Conservation (phyloP, 2,113 vertebrate genomes). For the Nycticebus coucang region DNA sequence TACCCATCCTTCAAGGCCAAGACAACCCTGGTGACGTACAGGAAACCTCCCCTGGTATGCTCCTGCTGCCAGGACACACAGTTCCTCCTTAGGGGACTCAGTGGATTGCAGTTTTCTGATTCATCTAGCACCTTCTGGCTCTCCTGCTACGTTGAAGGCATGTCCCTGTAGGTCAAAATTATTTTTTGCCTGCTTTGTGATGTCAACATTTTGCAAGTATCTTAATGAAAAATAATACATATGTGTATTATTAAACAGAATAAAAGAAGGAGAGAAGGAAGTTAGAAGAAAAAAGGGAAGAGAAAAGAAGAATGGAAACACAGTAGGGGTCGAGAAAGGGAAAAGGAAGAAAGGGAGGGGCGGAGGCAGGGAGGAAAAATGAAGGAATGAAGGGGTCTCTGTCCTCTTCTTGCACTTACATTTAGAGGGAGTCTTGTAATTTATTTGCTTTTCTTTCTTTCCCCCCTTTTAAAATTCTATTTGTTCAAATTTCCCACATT, state of each 20-base stretch:
- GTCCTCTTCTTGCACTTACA: not conserved
- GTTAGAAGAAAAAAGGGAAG: not conserved
- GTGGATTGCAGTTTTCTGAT: not conserved
- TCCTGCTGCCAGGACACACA: not conserved
- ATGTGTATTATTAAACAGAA: not conserved
- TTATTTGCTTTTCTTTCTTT: slow-evolving; percentile 10
- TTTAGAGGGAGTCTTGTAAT: not conserved
- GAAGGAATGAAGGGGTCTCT: not conserved
- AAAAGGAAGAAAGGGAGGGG: not conserved
- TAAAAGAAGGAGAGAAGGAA: not conserved
- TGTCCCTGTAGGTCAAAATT: not conserved
- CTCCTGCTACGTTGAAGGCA: not conserved
- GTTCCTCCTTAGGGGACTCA: accelerated
- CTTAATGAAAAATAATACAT: not conserved
- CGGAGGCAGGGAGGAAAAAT: not conserved
- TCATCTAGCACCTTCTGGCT: not conserved
- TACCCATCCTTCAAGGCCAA: not conserved
- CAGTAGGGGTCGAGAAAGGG: not conserved
- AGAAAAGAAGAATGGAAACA: not conserved
- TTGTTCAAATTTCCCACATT: not conserved
- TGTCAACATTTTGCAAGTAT: not conserved
- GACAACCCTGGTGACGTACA: not conserved
- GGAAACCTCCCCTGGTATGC: not conserved
- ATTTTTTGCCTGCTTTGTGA: not conserved
- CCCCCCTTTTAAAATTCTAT: not conserved